A percentile compares a stretch with the other conserved stretches of the same genome.
These are phyloP conservation scores for Ganaspis brasiliensis DNA, from an alignment of 2,888 invertebrate species.

Conservation along the genomic window DNA sequence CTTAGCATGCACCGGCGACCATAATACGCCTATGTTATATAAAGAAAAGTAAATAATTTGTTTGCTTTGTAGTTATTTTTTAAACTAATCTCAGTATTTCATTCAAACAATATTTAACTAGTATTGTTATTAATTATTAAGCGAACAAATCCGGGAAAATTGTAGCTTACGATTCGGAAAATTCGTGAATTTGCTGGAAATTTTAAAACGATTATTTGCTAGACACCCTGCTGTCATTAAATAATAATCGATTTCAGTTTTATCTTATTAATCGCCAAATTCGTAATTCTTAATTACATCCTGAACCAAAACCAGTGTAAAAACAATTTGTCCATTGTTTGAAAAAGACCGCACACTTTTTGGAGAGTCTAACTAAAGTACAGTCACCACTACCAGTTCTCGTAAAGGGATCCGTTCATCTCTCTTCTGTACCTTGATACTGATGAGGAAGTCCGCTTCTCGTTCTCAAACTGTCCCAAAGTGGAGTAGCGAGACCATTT, in stretches of 20 bases:
- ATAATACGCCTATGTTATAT: too few species aligned
- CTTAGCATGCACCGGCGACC: too few species aligned
- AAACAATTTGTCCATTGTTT: not conserved
- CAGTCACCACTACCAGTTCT: conserved; percentile 58
- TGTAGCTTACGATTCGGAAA: too few species aligned
- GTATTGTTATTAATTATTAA: too few species aligned
- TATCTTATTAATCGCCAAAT: not conserved
- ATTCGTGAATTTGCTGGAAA: too few species aligned
- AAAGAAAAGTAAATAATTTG: too few species aligned
- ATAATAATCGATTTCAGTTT: conserved; percentile 2
- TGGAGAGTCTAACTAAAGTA: not conserved
- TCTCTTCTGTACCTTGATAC: conserved; percentile 78
- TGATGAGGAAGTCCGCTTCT: conserved; percentile 76
- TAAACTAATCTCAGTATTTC: too few species aligned
- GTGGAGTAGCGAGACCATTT: conserved; percentile 70
- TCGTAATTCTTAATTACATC: not conserved
- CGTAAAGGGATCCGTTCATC: conserved; percentile 57
- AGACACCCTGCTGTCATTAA: too few species aligned
- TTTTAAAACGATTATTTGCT: too few species aligned
- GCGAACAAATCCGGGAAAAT: too few species aligned
- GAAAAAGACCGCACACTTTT: not conserved
- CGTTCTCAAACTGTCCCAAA: conserved; percentile 76
- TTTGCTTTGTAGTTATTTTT: too few species aligned
- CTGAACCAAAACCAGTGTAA: not conserved
- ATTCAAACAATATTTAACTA: too few species aligned